phyloP scores from a whole-genome alignment of 2,113 vertebrate species.

The Sakesphorus luctuosus region DNA sequence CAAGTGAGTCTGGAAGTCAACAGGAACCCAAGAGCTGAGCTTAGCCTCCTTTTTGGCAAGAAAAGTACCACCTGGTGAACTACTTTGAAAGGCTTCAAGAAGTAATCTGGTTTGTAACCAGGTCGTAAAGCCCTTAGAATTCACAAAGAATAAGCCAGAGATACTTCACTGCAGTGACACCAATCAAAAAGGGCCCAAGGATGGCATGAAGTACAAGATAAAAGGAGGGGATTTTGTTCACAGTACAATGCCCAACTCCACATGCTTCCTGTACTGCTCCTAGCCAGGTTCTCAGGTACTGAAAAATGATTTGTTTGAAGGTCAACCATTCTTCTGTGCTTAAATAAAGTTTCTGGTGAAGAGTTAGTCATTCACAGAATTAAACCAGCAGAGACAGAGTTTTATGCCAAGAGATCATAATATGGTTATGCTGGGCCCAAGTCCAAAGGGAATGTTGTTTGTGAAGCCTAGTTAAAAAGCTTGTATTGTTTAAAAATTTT shows the following conservation, averaged over 20 bases:
- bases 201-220: background rate
- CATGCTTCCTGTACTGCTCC: background rate
- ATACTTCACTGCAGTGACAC: background rate
- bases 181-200: background rate
- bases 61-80: background rate
- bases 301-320: background rate
- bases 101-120: background rate
- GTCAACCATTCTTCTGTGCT: conserved; percentile 24
- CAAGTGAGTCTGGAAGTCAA: conserved; percentile 4
- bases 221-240: background rate
- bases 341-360: background rate
- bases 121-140: background rate
- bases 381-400: background rate
- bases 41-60: conserved; percentile 17
- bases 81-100: background rate
- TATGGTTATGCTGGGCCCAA: background rate
- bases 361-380: conserved; percentile 15
- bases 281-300: background rate
- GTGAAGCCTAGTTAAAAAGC: background rate
- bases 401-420: background rate
- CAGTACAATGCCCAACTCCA: background rate
- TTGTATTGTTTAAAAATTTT: background rate
- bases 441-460: background rate
- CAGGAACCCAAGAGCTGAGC: background rate
- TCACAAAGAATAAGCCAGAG: background rate